phyloP scores from a whole-genome alignment of 2,113 vertebrate genomes.

The Cheirogaleus medius region DNA sequence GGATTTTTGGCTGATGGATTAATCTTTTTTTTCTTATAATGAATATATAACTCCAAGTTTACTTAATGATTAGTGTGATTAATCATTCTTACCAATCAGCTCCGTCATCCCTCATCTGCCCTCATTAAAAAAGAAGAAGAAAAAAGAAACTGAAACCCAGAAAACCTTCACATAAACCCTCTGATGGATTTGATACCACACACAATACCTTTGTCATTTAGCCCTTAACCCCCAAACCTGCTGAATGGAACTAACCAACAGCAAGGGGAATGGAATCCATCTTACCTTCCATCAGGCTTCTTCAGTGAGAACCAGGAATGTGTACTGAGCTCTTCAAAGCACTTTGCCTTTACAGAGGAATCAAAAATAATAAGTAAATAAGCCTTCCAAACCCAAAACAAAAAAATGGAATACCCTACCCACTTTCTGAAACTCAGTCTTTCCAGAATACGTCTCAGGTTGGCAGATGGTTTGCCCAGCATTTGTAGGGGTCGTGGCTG shows the following conservation, averaged over 20 bases:
- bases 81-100: not conserved
- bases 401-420: not conserved
- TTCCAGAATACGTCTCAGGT: not conserved
- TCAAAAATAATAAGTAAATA: not conserved
- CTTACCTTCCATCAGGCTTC: not conserved
- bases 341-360: not conserved
- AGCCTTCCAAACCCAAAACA: not conserved
- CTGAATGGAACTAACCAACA: not conserved
- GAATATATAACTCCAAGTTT: not conserved
- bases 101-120: not conserved
- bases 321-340: not conserved
- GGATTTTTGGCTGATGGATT: not conserved
- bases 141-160: not conserved
- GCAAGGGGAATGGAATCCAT: not conserved
- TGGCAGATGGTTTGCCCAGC: not conserved
- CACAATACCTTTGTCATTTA: not conserved
- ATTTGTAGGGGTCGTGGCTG: not conserved
- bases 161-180: not conserved
- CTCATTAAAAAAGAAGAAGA: not conserved
- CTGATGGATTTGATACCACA: not conserved
- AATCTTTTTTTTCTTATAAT: not conserved
- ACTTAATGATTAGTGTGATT: not conserved
- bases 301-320: not conserved
- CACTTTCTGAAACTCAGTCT: not conserved
- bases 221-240: not conserved